Conservation (phyloP, 2,888 invertebrate species). For the Clanis bilineata region DNA sequence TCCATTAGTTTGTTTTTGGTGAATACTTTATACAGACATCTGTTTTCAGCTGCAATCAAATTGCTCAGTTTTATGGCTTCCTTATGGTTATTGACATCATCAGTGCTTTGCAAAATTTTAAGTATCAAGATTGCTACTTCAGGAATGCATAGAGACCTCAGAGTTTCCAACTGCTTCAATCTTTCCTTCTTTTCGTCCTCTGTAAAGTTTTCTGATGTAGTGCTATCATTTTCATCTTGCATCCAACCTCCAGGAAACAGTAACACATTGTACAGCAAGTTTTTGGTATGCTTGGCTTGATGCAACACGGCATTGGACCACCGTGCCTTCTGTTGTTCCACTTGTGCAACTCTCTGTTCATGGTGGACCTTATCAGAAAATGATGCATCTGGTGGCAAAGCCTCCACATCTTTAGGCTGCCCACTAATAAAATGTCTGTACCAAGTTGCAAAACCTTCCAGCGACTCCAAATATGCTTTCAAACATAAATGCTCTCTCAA, state of each 20-base stretch:
- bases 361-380: slow-evolving; percentile 94
- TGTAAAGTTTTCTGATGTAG: slow-evolving; percentile 68
- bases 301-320: slow-evolving; percentile 87
- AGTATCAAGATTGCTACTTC: slow-evolving; percentile 90
- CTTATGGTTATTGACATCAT: slow-evolving; percentile 89
- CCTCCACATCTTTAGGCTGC: slow-evolving; percentile 87
- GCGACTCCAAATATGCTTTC: slow-evolving; percentile 92
- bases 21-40: slow-evolving; percentile 91
- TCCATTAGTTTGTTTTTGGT: slow-evolving; percentile 89
- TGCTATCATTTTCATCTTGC: slow-evolving; percentile 84
- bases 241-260: slow-evolving; percentile 97
- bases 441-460: slow-evolving; percentile 95
- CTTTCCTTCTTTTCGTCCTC: slow-evolving; percentile 80
- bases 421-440: slow-evolving; percentile 91
- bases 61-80: slow-evolving; percentile 87
- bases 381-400: slow-evolving; percentile 82
- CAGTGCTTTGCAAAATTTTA: slow-evolving; percentile 89
- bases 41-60: slow-evolving; percentile 89
- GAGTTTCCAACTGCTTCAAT: slow-evolving; percentile 86
- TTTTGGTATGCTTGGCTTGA: slow-evolving; percentile 89
- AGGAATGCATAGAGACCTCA: slow-evolving; percentile 92
- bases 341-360: slow-evolving; percentile 91
- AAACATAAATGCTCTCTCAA: slow-evolving; percentile 93
- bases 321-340: slow-evolving; percentile 88
- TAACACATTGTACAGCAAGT: slow-evolving; percentile 91